A percentile compares a stretch with the other conserved stretches of the same genome.
Conservation (phyloP, 2,888 invertebrate genomes). For the Noctua comes region DNA sequence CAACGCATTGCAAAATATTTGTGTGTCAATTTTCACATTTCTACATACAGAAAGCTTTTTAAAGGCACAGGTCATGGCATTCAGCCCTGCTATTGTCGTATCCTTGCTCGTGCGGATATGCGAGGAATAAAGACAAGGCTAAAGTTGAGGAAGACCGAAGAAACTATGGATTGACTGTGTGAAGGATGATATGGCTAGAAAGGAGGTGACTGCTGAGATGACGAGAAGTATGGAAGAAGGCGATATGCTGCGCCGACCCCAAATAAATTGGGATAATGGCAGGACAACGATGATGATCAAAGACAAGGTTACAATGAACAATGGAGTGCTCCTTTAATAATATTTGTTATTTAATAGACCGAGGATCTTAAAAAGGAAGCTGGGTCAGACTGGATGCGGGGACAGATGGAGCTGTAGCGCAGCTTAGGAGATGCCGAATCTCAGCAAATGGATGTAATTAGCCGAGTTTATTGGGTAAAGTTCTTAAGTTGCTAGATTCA, state of each 20-base stretch:
- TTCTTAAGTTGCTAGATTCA: not conserved
- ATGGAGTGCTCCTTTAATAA: accelerated
- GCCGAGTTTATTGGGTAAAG: not conserved
- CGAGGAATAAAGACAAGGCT: not conserved
- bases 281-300: not conserved
- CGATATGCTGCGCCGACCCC: not conserved
- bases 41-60: slow-evolving; percentile 31
- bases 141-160: not conserved
- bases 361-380: not conserved
- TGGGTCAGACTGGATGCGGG: not conserved
- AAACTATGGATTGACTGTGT: not conserved
- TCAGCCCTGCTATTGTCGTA: slow-evolving; percentile 1
- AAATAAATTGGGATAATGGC: not conserved
- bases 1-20: slow-evolving; percentile 40
- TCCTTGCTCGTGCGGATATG: not conserved
- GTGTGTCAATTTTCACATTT: slow-evolving; percentile 41
- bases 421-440: not conserved
- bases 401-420: not conserved
- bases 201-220: not conserved
- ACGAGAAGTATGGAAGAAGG: not conserved
- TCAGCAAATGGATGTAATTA: not conserved
- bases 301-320: not conserved
- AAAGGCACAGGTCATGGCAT: slow-evolving; percentile 46
- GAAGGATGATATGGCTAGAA: not conserved
- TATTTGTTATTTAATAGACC: not conserved